These are phyloP conservation scores for Collichthys lucidus DNA, from an alignment of 2,113 vertebrate species.

Conservation along the genomic window DNA sequence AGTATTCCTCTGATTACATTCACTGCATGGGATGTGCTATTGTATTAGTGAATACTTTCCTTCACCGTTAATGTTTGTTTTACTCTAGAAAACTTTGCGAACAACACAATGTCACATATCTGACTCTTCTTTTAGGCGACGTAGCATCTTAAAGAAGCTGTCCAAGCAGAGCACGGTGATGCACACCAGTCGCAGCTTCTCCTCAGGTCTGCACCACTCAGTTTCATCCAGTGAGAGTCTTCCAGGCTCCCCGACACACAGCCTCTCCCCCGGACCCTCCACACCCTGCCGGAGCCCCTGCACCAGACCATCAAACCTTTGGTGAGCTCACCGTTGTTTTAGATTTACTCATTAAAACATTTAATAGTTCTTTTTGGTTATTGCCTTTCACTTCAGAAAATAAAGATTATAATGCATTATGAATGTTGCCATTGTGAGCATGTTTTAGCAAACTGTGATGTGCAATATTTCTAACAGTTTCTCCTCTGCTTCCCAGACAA, in stretches of 20 bases:
- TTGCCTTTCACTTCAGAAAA: not conserved
- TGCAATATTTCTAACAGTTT: not conserved
- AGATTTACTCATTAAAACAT: not conserved
- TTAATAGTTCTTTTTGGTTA: not conserved
- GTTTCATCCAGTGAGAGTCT: conserved; percentile 97
- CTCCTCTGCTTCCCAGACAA: conserved; percentile 83
- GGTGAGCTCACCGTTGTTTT: conserved; percentile 50
- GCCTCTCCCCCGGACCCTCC: conserved; percentile 91
- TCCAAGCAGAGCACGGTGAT: conserved; percentile 92
- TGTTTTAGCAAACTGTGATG: not conserved
- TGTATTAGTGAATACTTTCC: not conserved
- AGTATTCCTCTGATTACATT: not conserved
- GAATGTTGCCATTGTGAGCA: not conserved
- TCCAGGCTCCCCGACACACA: conserved; percentile 96
- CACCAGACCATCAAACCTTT: conserved; percentile 83
- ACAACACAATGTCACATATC: not conserved
- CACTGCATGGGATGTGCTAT: not conserved
- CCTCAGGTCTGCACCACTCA: conserved; percentile 94
- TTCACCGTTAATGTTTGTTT: no score
- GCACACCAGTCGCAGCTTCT: conserved; percentile 95
- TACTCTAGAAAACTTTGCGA: not conserved
- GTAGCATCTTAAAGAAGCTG: conserved; percentile 93
- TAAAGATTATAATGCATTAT: not conserved
- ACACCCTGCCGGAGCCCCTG: conserved; percentile 91
- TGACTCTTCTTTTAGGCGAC: conserved; percentile 80